These are phyloP conservation scores for Helobdella robusta DNA, from an alignment of 2,888 invertebrate species.

Conservation along the genomic window DNA sequence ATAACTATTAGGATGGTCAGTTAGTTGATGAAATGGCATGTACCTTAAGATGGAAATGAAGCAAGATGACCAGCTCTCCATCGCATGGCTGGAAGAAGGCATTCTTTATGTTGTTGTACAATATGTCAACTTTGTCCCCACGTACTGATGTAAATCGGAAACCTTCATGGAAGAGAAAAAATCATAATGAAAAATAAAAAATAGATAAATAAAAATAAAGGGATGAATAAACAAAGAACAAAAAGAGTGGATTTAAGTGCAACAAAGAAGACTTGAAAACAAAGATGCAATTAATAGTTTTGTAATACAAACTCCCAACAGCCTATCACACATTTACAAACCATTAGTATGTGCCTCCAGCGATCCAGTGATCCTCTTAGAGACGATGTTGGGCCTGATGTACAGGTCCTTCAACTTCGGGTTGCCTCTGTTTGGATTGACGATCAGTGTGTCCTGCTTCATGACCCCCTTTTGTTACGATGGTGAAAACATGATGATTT, in stretches of 20 bases:
- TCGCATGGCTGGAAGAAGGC: conserved; percentile 99
- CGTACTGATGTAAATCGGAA: conserved; percentile 90
- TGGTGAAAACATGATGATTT: conserved; percentile 17
- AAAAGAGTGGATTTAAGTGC: conserved; percentile 26
- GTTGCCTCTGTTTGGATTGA: conserved; percentile 90
- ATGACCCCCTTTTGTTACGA: conserved; percentile 62
- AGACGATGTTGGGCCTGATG: conserved; percentile 96
- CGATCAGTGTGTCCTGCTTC: conserved; percentile 87
- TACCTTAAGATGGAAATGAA: conserved; percentile 92
- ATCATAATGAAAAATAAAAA: not conserved
- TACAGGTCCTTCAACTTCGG: conserved; percentile 94
- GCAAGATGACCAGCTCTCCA: conserved; percentile 95
- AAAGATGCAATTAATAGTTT: not conserved
- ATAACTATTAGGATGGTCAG: too few relatives aligned
- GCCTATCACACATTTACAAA: conserved; percentile 32
- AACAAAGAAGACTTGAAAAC: not conserved
- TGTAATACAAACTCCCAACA: too few relatives aligned
- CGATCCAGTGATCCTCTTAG: conserved; percentile 63
- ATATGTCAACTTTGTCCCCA: conserved; percentile 96
- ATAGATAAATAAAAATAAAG: not conserved
- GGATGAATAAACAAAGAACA: too few relatives aligned
- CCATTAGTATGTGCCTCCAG: conserved; percentile 93
- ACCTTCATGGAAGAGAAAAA: too few relatives aligned
- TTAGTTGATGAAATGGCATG: too few relatives aligned
- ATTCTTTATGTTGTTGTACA: conserved; percentile 98